These are phyloP conservation scores for Chymomyza caudatula DNA, from an alignment of 2,888 invertebrate genomes.

Conservation along the genomic window DNA sequence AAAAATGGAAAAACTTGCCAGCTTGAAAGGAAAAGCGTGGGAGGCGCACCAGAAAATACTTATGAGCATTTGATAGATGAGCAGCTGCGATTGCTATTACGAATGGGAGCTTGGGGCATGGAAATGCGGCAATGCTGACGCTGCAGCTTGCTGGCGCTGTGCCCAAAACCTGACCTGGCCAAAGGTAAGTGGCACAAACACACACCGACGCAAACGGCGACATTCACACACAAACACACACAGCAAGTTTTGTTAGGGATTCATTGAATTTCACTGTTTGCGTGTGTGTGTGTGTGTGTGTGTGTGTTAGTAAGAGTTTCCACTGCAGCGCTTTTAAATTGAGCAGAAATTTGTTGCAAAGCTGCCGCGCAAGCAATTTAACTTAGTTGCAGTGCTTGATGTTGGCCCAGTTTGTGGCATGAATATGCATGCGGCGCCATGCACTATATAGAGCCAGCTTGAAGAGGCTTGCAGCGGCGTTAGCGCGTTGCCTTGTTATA, in stretches of 20 bases:
- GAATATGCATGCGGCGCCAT: constrained; percentile 62
- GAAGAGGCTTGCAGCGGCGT: background rate
- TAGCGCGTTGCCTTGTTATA: background rate
- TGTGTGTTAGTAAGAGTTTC: constrained; percentile 20
- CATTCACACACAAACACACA: background rate
- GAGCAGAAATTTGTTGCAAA: constrained; percentile 50
- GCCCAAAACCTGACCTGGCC: background rate
- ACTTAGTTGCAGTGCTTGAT: constrained; percentile 22
- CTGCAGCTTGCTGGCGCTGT: background rate
- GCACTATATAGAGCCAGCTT: constrained; percentile 25
- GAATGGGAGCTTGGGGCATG: background rate
- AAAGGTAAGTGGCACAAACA: constrained; percentile 10
- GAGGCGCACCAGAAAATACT: constrained; percentile 26
- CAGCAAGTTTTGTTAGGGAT: background rate
- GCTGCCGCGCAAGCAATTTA: constrained; percentile 13
- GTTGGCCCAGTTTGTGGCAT: constrained; percentile 43
- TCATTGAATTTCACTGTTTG: no score
- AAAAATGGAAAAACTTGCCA: background rate
- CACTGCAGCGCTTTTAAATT: constrained; percentile 54
- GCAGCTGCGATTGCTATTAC: constrained; percentile 20
- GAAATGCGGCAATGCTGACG: background rate
- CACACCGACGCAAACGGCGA: no score
- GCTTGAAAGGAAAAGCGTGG: background rate
- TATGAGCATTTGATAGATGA: constrained; percentile 68
- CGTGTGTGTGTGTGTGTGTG: background rate